Evolutionary conservation across 2,888 invertebrate species (phyloP).

Genomic region (Cryptocephalus primarius): DNA sequence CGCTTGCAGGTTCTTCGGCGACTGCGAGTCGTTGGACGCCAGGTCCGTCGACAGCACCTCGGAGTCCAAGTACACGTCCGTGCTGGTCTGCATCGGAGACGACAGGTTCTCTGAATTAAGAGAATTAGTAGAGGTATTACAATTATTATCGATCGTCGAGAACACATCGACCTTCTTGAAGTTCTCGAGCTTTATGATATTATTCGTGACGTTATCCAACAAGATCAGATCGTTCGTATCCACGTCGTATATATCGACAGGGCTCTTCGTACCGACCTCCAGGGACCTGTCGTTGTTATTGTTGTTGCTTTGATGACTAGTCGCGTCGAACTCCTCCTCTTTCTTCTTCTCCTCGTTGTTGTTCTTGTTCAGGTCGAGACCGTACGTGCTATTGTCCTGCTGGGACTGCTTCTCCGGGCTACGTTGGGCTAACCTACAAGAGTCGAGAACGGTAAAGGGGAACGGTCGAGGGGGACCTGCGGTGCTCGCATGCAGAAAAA

Average conservation of each 20-base stretch:
- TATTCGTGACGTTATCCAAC: slow-evolving; percentile 26
- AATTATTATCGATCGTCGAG: slow-evolving; percentile 25
- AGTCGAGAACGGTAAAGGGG: no score
- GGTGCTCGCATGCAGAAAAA: no score
- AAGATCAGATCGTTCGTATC: slow-evolving; percentile 23
- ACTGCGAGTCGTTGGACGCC: slow-evolving; percentile 37
- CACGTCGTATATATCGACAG: slow-evolving; percentile 13
- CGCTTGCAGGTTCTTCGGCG: slow-evolving; percentile 30
- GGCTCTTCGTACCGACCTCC: slow-evolving; percentile 9
- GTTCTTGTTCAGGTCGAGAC: slow-evolving; percentile 9
- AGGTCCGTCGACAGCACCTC: slow-evolving; percentile 35
- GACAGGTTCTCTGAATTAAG: slow-evolving; percentile 37
- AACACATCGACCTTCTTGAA: slow-evolving; percentile 25
- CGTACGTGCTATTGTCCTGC: slow-evolving; percentile 9
- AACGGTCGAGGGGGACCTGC: no score
- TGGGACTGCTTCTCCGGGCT: slow-evolving; percentile 5
- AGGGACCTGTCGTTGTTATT: slow-evolving; percentile 18
- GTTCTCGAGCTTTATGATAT: slow-evolving; percentile 26
- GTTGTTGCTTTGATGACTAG: slow-evolving; percentile 1
- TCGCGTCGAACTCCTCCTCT: slow-evolving; percentile 4
- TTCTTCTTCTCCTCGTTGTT: slow-evolving; percentile 8
- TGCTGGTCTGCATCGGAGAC: slow-evolving; percentile 41
- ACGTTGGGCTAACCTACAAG: neutral
- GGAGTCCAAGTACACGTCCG: slow-evolving; percentile 37
- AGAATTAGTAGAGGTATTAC: slow-evolving; percentile 37